Evolutionary conservation across 1,140 invertebrate species (phyloP), one percentile per base, ranked within the genome.

Genomic region (Zaprionus africanus): DNA sequence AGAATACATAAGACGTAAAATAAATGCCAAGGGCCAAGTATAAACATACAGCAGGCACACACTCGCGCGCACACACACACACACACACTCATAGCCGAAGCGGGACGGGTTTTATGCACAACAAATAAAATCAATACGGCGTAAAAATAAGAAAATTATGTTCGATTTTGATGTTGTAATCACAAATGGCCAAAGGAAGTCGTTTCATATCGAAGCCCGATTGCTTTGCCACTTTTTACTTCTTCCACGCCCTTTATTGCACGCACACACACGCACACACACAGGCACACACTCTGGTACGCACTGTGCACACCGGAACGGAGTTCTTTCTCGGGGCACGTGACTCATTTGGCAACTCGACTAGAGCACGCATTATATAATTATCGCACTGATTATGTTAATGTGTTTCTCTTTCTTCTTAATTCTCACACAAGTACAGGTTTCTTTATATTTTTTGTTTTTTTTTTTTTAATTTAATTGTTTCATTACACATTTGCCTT

Each of bases 81-180:
- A 56, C 19, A 26, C 1, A 41, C 46, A 67, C 54, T 36, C n/a
- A 22, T 17, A 28, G 54, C 34, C 60, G 57, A 36, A 51, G 46
- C 19, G 24, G 46, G 19, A 51, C 46, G 72, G 56, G 46, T 74
- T 77, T 85, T 78, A 83, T 86, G 75, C 79, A 84, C 74, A 79
- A 67, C 75, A 85, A 82, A 78, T 76, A 86, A 85, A 85, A 85
- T 85, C 82, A 85, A 85, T 82, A 79, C 58, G 71, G 76, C 79
- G 41, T 85, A 85, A 86, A 84, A 82, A 72, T 79, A 63, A 73
- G 64, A 72, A 67, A 75, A 75, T 79, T 70, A 64, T 64, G 51
- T 78, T 85, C 65, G 75, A 72, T 74, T 78, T 85, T 84, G 69
- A 84, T 85, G 79, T 82, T 74, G 79, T 79, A 82, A 85, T 85